Evolutionary conservation across 2,888 invertebrate genomes (phyloP).

Genomic region (Hecatera dysodea): DNA sequence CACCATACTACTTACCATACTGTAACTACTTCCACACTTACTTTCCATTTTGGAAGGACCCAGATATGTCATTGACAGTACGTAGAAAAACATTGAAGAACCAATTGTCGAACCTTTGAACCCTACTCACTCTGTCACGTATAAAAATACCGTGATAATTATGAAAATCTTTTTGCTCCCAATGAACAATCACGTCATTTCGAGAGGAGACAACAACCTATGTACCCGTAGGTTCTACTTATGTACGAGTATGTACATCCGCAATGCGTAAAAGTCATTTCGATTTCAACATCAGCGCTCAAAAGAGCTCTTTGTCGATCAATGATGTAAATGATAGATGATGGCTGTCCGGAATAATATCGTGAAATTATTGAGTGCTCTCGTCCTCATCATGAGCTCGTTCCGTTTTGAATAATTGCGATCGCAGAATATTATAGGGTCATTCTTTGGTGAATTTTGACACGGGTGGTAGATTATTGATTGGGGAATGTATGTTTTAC

Average conservation of each 20-base stretch:
- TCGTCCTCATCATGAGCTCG: conserved; percentile 32
- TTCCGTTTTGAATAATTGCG: conserved; percentile 50
- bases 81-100: conserved; percentile 3
- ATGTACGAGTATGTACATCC: conserved; percentile 18
- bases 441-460: conserved; percentile 34
- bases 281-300: conserved; percentile 40
- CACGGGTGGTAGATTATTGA: conserved; percentile 12
- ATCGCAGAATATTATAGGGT: conserved; percentile 30
- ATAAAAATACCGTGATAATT: conserved; percentile 33
- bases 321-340: conserved; percentile 60
- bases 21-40: too few relatives aligned
- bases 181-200: conserved; percentile 35
- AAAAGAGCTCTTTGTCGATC: conserved; percentile 64
- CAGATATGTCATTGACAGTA: not conserved
- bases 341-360: conserved; percentile 45
- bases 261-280: conserved; percentile 61
- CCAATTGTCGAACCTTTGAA: conserved; percentile 14
- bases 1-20: too few relatives aligned
- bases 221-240: not conserved
- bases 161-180: conserved; percentile 29
- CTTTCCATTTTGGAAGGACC: not conserved
- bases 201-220: conserved; percentile 21
- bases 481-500: not conserved
- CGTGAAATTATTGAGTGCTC: conserved; percentile 56
- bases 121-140: conserved; percentile 16